Conservation (phyloP, 2,888 invertebrate genomes). For the Lottia scabra region DNA sequence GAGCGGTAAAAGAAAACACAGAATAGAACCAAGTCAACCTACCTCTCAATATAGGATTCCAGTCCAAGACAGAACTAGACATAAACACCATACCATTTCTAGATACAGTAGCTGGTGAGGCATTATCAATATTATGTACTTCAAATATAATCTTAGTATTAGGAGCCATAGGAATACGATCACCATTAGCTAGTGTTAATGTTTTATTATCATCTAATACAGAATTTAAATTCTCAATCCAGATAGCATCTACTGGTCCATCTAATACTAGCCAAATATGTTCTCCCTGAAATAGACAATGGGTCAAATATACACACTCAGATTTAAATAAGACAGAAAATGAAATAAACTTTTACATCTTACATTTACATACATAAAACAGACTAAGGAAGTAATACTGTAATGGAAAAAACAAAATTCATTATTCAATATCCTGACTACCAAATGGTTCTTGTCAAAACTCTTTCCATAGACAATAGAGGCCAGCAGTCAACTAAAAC, state of each 20-base stretch:
- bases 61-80: constrained; percentile 94
- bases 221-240: constrained; percentile 71
- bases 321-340: no score
- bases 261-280: constrained; percentile 69
- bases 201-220: constrained; percentile 71
- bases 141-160: constrained; percentile 70
- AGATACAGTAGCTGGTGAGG: constrained; percentile 71
- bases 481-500: no score
- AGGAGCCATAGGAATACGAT: constrained; percentile 70
- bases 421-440: no score
- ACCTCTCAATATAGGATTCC: constrained; percentile 89
- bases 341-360: no score
- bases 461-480: no score
- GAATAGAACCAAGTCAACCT: not conserved
- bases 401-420: no score
- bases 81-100: constrained; percentile 79
- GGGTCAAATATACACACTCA: no score
- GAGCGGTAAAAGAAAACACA: no score
- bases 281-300: constrained; percentile 70
- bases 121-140: constrained; percentile 71
- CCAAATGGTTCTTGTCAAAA: no score
- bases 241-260: constrained; percentile 70
- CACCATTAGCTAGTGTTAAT: constrained; percentile 70
- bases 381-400: no score
- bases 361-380: no score